Evolutionary conservation across 1,140 invertebrate species (phyloP), one percentile per base, ranked within the genome.

Genomic region (Charaxes varanes): DNA sequence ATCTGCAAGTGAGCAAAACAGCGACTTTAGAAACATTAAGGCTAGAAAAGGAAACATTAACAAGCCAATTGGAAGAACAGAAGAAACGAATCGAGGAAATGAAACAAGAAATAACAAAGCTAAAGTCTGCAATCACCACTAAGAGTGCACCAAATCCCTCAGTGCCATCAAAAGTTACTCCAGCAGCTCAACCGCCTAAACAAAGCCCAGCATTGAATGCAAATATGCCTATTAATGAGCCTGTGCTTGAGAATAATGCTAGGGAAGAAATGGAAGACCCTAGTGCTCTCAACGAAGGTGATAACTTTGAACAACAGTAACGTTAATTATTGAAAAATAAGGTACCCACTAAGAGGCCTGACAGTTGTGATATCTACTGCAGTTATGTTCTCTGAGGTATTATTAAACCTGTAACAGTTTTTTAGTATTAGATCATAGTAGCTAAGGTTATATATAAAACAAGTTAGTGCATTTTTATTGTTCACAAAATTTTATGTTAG

Each of bases 201-300:
- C 47, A 70, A 7, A 83, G 77, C 23, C 55, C 79, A 16, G 63
- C 72, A 7, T 49, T 83, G 8, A 76, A 72, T 52, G 57, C 43
- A 6, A 48, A 74, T 14, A 69, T 72, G 43, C 68, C 62, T 10
- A 60, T 76, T 0, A 71, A 80, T 46, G 74, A 80, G 33, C 76
- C 74, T 27, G 66, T 64, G 1, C 31, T 76, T 32, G 72, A 83
- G 15, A 77, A 83, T 61, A 65, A 79, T 79, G 79, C 76, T 21
- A 80, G 77, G 24, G 76, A 83, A 45, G 79, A 83, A 41, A 54
- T 83, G 12, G 79, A 82, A 37, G 78, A 83, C 14, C 51, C 55
- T 2, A 79, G 76, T 72, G 63, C 48, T 12, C 14, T 79, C 7
- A 82, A 78, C 63, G 76, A 82, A 50, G 62, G 53, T 14, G 64